A percentile compares a stretch with the other conserved stretches of the same genome.
Conservation (phyloP, 2,113 vertebrate genomes). For the Ageneiosus marmoratus region DNA sequence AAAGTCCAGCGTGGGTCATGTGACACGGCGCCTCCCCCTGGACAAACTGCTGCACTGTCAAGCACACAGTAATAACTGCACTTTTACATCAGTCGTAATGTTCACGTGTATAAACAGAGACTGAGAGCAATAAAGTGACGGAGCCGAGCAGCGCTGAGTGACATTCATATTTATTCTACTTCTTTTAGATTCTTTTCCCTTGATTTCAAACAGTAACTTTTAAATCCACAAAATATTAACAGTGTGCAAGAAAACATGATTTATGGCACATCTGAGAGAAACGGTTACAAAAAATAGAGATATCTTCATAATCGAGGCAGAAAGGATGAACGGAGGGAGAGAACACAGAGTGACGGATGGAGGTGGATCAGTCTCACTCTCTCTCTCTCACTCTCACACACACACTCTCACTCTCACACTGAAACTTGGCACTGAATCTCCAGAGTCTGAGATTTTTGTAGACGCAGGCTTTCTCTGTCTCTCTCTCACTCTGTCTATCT, state of each 20-base stretch:
- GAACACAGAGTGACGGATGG: slow-evolving; percentile 68
- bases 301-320: slow-evolving; percentile 78
- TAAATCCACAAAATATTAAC: slow-evolving; percentile 83
- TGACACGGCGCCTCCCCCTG: not conserved
- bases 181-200: slow-evolving; percentile 62
- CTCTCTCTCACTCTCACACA: slow-evolving; percentile 38
- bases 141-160: slow-evolving; percentile 1
- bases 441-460: not conserved
- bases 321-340: slow-evolving; percentile 73
- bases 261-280: slow-evolving; percentile 78
- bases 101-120: not conserved
- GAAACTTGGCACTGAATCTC: slow-evolving; percentile 18
- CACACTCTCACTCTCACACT: slow-evolving; percentile 26
- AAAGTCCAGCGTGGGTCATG: not conserved
- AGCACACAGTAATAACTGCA: not conserved
- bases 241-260: slow-evolving; percentile 80
- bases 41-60: not conserved
- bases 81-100: not conserved
- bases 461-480: too few species aligned
- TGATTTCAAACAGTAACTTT: slow-evolving; percentile 69
- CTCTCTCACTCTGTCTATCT: too few species aligned
- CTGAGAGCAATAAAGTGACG: not conserved
- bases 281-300: slow-evolving; percentile 80
- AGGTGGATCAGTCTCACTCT: slow-evolving; percentile 38
- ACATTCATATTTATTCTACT: slow-evolving; percentile 68